A percentile compares a stretch with the other conserved stretches of the same genome.
phyloP scores from a whole-genome alignment of 92 coral and sea anemone species.

The Palythoa grandiflora region DNA sequence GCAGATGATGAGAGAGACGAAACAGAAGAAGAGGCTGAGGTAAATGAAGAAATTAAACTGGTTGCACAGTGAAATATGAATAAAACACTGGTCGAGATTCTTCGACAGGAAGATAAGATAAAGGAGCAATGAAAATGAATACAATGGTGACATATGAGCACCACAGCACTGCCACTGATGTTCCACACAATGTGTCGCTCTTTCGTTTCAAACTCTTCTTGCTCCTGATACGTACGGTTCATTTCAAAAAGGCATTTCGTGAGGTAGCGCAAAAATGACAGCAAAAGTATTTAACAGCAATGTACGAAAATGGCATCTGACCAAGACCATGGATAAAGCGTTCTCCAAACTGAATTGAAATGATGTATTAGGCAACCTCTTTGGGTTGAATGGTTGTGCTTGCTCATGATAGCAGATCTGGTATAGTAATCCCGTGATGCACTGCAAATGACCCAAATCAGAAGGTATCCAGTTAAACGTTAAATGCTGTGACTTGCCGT shows the following conservation, averaged over 20 bases:
- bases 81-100: neutral
- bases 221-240: neutral
- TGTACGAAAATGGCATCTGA: neutral
- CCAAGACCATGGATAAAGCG: neutral
- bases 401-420: neutral
- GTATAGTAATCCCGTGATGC: neutral
- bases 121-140: neutral
- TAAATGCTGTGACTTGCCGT: neutral
- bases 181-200: neutral
- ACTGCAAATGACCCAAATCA: neutral
- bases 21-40: constrained; percentile 43
- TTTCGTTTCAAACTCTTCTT: neutral
- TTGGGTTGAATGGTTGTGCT: neutral
- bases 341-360: neutral
- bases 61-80: constrained; percentile 34
- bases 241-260: neutral
- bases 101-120: neutral
- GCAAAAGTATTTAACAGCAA: neutral
- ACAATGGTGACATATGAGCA: neutral
- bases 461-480: neutral
- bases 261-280: neutral
- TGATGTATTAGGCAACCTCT: neutral
- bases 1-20: constrained; percentile 97
- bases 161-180: neutral
- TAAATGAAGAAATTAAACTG: constrained; percentile 38